These are phyloP conservation scores for Pemphredon lugubris DNA, from an alignment of 2,888 invertebrate genomes.

Conservation along the genomic window DNA sequence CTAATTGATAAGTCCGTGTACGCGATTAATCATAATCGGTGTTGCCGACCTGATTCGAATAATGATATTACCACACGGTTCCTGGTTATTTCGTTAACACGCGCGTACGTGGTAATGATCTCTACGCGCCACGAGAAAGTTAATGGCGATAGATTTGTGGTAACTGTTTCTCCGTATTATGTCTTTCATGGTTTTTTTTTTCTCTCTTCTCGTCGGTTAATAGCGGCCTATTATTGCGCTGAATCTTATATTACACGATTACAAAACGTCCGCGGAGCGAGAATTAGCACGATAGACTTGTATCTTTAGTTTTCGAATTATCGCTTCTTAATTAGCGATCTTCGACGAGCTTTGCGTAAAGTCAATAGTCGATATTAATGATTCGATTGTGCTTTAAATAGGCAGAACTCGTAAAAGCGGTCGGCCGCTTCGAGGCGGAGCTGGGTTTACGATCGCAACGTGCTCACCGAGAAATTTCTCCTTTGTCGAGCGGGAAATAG, in stretches of 20 bases:
- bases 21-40: slow-evolving; percentile 20
- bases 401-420: too few species aligned
- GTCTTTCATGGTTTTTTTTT: too few species aligned
- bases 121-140: neutral
- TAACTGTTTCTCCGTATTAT: too few species aligned
- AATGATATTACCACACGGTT: slow-evolving; percentile 15
- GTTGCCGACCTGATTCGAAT: slow-evolving; percentile 12
- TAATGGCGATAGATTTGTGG: neutral
- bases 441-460: too few species aligned
- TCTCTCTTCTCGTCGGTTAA: too few species aligned
- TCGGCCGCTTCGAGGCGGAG: too few species aligned
- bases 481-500: too few species aligned
- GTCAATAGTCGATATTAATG: neutral
- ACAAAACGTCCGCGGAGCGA: neutral
- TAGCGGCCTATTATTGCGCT: too few species aligned
- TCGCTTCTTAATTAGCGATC: neutral
- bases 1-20: slow-evolving; percentile 22
- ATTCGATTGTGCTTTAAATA: neutral
- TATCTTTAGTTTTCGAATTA: neutral
- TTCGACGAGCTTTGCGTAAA: neutral
- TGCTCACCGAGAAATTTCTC: too few species aligned
- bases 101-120: neutral
- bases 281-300: neutral
- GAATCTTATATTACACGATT: too few species aligned
- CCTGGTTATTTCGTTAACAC: neutral